Evolutionary conservation across 2,113 vertebrate species (phyloP), one percentile per base, ranked within the genome.

Genomic region (Clarias batrachus): DNA sequence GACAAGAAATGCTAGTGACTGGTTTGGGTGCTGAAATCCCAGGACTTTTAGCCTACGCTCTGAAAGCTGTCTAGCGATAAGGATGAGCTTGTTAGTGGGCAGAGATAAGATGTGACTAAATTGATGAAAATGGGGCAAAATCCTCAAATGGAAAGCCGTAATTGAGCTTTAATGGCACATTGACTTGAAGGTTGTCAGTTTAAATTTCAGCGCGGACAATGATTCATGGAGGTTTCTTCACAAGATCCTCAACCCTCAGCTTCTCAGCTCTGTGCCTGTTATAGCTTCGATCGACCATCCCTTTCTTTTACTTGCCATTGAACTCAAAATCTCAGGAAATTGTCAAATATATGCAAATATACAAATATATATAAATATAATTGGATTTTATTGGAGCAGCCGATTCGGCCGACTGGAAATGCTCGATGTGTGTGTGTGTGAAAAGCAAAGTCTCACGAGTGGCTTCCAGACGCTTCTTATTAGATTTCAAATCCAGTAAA

Each of bases 281-380:
- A 59, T 0, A 4, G 56, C 33, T 33, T 59, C 19, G 7, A 60
- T 59, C 19, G 7, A 60, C 3, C n/a, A 19, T 19, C 8, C 16
- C 33, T 60, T 57, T 57, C 25, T 79, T 60, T 60, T 80, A 27
- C 60, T 23, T 33, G 3, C 11, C 23, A 6, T 56, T 23, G 27
- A 56, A 7, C 52, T 56, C 25, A 57, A 77, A 56, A 52, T 83
- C 66, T 81, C 82, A 81, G 80, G 62, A 82, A 33, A 81, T 66
- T 25, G 63, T 89, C 76, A 87, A 86, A 88, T 88, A 90, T 90
- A 86, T 87, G 70, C 78, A 81, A 84, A 82, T 89, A 86, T 78
- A 12, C 33, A 37, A 37, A 37, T 37, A 37, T 37, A 37, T 37
- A 37, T 2, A 37, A 37, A 37, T 37, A 37, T 37, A 37, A 71